Evolutionary conservation across 2,797 vertebrate genomes (phyloP).

Genomic region (Clarias laeviceps): DNA sequence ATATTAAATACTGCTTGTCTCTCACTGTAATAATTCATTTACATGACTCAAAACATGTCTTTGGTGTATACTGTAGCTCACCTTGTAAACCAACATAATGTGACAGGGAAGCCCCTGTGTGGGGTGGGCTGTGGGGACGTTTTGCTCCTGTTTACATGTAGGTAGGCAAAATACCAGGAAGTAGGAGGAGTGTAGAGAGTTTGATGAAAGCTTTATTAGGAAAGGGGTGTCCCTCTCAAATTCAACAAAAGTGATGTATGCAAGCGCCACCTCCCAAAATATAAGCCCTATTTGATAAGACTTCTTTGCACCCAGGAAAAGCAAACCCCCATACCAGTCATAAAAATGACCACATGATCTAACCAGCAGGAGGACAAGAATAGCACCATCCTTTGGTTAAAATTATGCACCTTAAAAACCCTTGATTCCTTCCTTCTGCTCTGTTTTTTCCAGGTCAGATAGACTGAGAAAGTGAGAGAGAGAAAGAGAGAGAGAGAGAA

Average conservation of each 20-base stretch:
- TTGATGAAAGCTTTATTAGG: neutral
- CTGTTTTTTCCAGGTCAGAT: slow-evolving; percentile 51
- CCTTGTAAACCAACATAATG: neutral
- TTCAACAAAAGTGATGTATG: neutral
- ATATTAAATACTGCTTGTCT: neutral
- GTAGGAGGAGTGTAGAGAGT: slow-evolving; percentile 24
- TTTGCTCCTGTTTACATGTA: slow-evolving; percentile 18
- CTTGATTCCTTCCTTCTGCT: slow-evolving; percentile 49
- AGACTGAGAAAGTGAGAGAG: slow-evolving; percentile 38
- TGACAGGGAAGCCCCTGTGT: neutral
- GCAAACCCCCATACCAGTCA: neutral
- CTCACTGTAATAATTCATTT: neutral
- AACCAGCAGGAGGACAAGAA: slow-evolving; percentile 10
- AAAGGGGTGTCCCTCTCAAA: neutral
- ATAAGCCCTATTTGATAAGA: neutral
- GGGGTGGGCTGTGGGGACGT: neutral
- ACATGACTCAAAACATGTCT: neutral
- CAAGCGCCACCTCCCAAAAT: neutral
- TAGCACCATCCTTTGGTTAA: slow-evolving; percentile 31
- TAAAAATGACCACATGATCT: neutral
- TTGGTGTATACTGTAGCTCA: neutral
- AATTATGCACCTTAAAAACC: slow-evolving; percentile 41
- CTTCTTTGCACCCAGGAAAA: neutral
- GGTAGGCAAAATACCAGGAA: slow-evolving; percentile 28
- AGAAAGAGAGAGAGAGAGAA: slow-evolving; percentile 26